Evolutionary conservation across 2,888 invertebrate genomes (phyloP), one percentile per base, ranked within the genome.

Genomic region (Drosophila birchii): DNA sequence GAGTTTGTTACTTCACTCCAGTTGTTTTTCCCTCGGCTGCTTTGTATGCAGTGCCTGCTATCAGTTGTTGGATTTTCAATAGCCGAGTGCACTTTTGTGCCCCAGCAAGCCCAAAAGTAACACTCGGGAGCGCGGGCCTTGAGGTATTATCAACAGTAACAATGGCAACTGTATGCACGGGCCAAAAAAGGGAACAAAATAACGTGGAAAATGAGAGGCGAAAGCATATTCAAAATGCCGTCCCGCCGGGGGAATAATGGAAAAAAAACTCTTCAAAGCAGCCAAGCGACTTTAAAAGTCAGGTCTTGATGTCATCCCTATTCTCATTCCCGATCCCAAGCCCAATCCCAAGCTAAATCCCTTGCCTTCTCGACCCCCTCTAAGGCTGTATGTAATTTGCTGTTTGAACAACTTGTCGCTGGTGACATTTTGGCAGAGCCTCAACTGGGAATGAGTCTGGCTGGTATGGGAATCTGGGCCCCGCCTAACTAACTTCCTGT

Each of bases 401-500:
- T 75, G 71, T 75, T 69, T 62, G 66, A 77, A 73, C 78, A 84
- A 80, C 85, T 84, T 84, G 87, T 78, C 82, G 75, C 75, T 76
- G 75, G 68, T 79, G 85, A 80, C 87, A 81, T 79, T 84, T 77
- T 86, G 85, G 74, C 80, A 81, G 74, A 53, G 72, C 59, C 74
- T 44, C 69, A 38, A 66, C 43, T 51, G 57, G 51, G 67, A 41
- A 45, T 53, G 59, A 57, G 54, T 58, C 36, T 49, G 61, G 67
- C 26, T 23, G 51, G 51, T 23, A 23, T 53, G 51, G 51, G 45
- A 38, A 36, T 49, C 67, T 55, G 66, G 70, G 69, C 44, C 59
- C 71, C 87, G 79, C 80, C 84, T 84, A 86, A 86, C 84, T 84
- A 81, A 86, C 87, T 84, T 84, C 84, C 84, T 81, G 85, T 78